A percentile compares a stretch with the other conserved stretches of the same genome.
These are phyloP conservation scores for Zygothrica quintamaculata DNA, from an alignment of 2,888 invertebrate species.

Conservation along the genomic window DNA sequence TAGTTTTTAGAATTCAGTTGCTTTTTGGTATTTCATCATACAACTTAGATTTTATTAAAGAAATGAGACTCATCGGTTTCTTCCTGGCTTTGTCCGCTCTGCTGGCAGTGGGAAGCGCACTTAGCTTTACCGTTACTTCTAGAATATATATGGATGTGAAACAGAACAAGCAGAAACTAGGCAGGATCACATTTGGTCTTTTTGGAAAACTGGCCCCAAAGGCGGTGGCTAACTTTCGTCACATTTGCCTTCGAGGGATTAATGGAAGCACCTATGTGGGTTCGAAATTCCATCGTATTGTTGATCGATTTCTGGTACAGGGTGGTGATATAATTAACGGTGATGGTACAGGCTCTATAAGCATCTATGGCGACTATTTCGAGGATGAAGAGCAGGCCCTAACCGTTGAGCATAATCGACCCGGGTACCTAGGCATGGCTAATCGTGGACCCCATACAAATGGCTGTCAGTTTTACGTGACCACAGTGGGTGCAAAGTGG, in stretches of 20 bases:
- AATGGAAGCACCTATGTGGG: conserved; percentile 91
- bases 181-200: conserved; percentile 93
- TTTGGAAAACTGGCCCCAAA: conserved; percentile 92
- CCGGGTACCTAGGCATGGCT: conserved; percentile 96
- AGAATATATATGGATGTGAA: conserved; percentile 92
- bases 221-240: conserved; percentile 93
- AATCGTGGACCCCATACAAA: conserved; percentile 95
- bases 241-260: conserved; percentile 91
- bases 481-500: conserved; percentile 94
- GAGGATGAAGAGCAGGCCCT: conserved; percentile 94
- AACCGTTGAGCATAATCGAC: conserved; percentile 90
- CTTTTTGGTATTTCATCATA: conserved; percentile 50
- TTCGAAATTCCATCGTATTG: conserved; percentile 92
- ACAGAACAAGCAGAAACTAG: conserved; percentile 89
- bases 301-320: conserved; percentile 96
- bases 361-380: conserved; percentile 94
- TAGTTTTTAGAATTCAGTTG: conserved; percentile 53
- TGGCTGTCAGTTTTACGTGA: conserved; percentile 97
- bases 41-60: conserved; percentile 8
- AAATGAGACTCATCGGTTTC: conserved; percentile 56
- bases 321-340: conserved; percentile 92
- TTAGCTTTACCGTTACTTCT: conserved; percentile 82
- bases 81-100: conserved; percentile 39
- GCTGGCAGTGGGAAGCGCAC: conserved; percentile 37
- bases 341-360: conserved; percentile 93